Percentiles rank a stretch among this genome's conserved stretches.
phyloP scores from a whole-genome alignment of 2,113 vertebrate genomes.

The Oreocharis arfaki region DNA sequence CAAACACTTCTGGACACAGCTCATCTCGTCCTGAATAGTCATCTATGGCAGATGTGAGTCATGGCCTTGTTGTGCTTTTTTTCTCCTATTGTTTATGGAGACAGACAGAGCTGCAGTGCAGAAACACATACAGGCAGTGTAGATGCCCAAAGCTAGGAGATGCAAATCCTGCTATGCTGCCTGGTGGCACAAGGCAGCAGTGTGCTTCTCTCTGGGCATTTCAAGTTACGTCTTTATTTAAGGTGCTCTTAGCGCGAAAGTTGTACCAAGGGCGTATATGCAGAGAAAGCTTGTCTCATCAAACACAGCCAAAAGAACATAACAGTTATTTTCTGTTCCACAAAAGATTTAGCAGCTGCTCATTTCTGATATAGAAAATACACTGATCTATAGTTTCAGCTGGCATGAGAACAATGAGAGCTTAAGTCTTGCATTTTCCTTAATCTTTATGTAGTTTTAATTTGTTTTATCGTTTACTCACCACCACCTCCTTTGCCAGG shows the following conservation, averaged over 20 bases:
- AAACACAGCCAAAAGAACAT: not conserved
- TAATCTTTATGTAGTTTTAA: conserved; percentile 65
- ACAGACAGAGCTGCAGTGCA: accelerated
- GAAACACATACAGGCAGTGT: not conserved
- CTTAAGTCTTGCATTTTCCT: conserved; percentile 39
- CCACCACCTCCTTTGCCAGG: conserved; percentile 19
- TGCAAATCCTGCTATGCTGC: not conserved
- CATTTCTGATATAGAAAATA: conserved; percentile 53
- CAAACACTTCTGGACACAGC: not conserved
- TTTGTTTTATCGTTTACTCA: conserved; percentile 61
- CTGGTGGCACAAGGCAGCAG: not conserved
- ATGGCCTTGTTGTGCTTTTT: not conserved
- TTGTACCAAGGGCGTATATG: not conserved
- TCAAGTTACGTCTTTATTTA: not conserved
- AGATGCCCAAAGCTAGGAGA: not conserved
- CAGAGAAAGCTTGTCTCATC: not conserved
- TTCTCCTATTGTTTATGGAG: not conserved
- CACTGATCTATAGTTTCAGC: conserved; percentile 46
- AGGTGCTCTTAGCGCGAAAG: not conserved
- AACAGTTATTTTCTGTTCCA: not conserved
- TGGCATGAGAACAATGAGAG: conserved; percentile 59
- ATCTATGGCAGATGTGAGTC: not conserved
- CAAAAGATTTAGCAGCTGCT: conserved; percentile 50
- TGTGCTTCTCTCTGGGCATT: not conserved
- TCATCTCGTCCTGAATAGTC: not conserved